Conservation (phyloP, 2,797 vertebrate species). For the Alauda arvensis region DNA sequence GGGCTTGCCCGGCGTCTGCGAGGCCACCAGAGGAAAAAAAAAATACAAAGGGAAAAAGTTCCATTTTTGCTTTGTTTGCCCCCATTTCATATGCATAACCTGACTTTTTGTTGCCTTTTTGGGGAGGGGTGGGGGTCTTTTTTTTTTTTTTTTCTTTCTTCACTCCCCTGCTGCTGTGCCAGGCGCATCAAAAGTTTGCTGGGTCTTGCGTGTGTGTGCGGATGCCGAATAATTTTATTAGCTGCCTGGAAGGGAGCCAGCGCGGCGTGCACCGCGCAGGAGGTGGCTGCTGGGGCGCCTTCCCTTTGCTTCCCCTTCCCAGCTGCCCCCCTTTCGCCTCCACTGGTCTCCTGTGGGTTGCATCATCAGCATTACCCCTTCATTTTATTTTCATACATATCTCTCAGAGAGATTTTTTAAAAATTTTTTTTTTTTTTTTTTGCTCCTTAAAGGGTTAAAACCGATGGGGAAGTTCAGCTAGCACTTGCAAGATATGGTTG, state of each 20-base stretch:
- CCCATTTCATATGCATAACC: not conserved
- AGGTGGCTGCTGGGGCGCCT: constrained; percentile 28
- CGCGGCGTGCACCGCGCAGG: not conserved
- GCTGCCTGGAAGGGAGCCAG: constrained; percentile 53
- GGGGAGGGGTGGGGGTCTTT: too few species aligned
- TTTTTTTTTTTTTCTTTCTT: too few species aligned
- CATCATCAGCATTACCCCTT: not conserved
- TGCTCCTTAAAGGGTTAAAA: constrained; percentile 81
- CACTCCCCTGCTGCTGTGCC: not conserved
- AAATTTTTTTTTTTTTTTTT: not conserved
- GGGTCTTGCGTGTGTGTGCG: not conserved
- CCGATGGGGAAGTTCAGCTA: constrained; percentile 82
- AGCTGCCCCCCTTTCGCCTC: not conserved
- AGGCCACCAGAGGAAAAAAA: not conserved
- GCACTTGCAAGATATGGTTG: constrained; percentile 89
- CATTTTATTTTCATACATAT: not conserved
- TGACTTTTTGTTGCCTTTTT: not conserved
- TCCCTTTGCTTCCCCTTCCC: not conserved
- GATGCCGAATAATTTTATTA: constrained; percentile 53
- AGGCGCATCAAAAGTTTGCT: constrained; percentile 62
- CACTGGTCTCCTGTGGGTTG: not conserved
- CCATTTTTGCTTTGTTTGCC: constrained; percentile 53
- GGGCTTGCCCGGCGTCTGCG: constrained; percentile 33
- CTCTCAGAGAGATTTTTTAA: not conserved
- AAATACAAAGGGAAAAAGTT: not conserved